Base-by-base conservation (phyloP, 2,113 vertebrate species). In the Cyrtonyx montezumae region DNA sequence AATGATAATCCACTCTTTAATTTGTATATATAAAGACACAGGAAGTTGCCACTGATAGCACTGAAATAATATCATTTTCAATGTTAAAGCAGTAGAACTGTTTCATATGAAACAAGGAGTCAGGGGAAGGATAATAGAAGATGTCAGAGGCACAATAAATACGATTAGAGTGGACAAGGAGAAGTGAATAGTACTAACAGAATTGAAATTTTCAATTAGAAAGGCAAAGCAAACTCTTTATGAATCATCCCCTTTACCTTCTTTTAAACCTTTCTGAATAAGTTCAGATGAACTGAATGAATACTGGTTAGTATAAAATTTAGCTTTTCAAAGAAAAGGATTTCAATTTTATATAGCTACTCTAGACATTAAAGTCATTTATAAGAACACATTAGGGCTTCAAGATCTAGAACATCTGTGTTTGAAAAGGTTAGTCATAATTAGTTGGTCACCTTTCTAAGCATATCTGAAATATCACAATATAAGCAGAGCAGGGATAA, bases 1-100 rank as follows among this genome's bases (percentile, higher is more conserved):
- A 98, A 97, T 97, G 96, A 96, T 96, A 96, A 98, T 97, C 86
- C 85, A 86, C 74, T 96, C 96, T 95, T 97, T 97, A 97, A 97
- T 98, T 95, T 95, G 92, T 96, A 55, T 95, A 74, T 96, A 79
- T 94, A 94, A 98, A 96, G 88, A 79, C 94, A 91, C 21, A 93
- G 83, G 73, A 96, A 95, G 91, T 97, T 97, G 93, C 94, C 86
- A 90, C 90, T 96, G 65, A 92, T 97, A 96, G 84, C 87, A 96
- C 79, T 93, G 92, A 93, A 97, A 96, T 71, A 95, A 77, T 93
- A 94, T 91, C 61, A 81, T 97, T 95, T 96, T 95, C 90, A 48
- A 6, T 90, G 63, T 95, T 94, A 96, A 94, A 94, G 90, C 55
- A 87, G 79, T 83, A 95, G 78, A 95, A 95, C 70, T 51, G 65